These are phyloP conservation scores for Megalonaias nervosa DNA, from an alignment of 1,140 invertebrate species.

Conservation along the genomic window DNA sequence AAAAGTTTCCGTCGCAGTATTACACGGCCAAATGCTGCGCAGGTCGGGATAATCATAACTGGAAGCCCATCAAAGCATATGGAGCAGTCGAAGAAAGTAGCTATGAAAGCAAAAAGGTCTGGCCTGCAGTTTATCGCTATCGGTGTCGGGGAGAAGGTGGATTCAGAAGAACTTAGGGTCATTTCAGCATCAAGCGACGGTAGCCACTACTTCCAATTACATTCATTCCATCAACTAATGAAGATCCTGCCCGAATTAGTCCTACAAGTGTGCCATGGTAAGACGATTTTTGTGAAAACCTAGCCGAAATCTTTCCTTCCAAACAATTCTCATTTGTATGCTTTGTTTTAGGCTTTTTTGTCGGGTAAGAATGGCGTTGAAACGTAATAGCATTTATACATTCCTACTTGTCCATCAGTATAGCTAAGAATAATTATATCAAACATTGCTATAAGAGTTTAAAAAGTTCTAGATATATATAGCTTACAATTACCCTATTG, in stretches of 20 bases:
- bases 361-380: no score
- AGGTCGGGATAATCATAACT: constrained; percentile 45
- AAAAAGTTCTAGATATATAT: no score
- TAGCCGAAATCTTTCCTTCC: no score
- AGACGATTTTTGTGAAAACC: neutral
- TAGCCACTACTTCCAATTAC: constrained; percentile 5
- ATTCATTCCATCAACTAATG: constrained; percentile 18
- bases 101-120: constrained; percentile 40
- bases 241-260: constrained; percentile 15
- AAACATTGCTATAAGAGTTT: no score
- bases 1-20: constrained; percentile 47
- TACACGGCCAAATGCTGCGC: constrained; percentile 35
- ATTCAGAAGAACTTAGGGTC: constrained; percentile 24
- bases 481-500: no score
- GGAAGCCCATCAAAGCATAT: constrained; percentile 40
- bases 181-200: constrained; percentile 16
- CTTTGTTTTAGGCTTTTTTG: no score
- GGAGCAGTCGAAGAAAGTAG: constrained; percentile 40
- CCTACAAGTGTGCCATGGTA: constrained; percentile 27
- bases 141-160: constrained; percentile 32
- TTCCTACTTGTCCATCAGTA: no score
- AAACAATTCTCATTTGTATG: no score
- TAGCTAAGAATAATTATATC: no score
- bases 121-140: constrained; percentile 49
- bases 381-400: no score